A percentile compares a stretch with the other conserved stretches of the same genome.
phyloP scores from a whole-genome alignment of 2,888 invertebrate genomes.

The Folsomia manolachei region DNA sequence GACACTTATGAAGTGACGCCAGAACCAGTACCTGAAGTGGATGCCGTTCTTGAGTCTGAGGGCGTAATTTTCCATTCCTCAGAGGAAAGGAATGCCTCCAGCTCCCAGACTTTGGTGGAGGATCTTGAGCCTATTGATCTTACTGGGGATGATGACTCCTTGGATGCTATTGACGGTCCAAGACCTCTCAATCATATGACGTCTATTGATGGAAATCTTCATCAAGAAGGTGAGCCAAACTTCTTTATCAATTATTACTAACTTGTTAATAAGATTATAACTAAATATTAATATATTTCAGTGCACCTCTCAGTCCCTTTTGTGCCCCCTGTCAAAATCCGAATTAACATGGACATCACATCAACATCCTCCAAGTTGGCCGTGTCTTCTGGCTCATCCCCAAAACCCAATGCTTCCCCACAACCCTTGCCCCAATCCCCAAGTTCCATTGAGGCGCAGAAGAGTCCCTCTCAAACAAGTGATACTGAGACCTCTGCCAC shows the following conservation, averaged over 20 bases:
- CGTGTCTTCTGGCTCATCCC: too few relatives aligned
- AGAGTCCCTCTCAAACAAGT: slow-evolving; percentile 30
- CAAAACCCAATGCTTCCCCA: slow-evolving; percentile 8
- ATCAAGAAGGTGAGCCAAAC: slow-evolving; percentile 36
- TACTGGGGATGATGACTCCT: slow-evolving; percentile 36
- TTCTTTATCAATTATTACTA: too few relatives aligned
- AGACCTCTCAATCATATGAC: slow-evolving; percentile 28
- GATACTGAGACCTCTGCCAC: slow-evolving; percentile 25
- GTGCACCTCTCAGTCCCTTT: slow-evolving; percentile 18
- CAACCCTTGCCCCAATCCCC: slow-evolving; percentile 1
- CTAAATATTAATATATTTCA: slow-evolving; percentile 14
- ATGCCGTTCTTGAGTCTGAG: neutral
- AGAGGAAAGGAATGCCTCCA: too few relatives aligned
- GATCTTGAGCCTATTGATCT: slow-evolving; percentile 37
- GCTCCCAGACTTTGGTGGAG: neutral
- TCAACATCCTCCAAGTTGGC: slow-evolving; percentile 10
- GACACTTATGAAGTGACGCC: slow-evolving; percentile 31
- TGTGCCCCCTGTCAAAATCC: slow-evolving; percentile 32
- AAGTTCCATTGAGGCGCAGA: neutral
- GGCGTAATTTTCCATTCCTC: neutral
- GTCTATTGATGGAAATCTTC: slow-evolving; percentile 49
- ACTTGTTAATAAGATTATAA: slow-evolving; percentile 1
- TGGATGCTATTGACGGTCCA: slow-evolving; percentile 31
- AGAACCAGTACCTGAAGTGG: neutral
- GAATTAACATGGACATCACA: slow-evolving; percentile 25